phyloP scores from a whole-genome alignment of 2,113 vertebrate genomes.

The Leucopsar rothschildi region DNA sequence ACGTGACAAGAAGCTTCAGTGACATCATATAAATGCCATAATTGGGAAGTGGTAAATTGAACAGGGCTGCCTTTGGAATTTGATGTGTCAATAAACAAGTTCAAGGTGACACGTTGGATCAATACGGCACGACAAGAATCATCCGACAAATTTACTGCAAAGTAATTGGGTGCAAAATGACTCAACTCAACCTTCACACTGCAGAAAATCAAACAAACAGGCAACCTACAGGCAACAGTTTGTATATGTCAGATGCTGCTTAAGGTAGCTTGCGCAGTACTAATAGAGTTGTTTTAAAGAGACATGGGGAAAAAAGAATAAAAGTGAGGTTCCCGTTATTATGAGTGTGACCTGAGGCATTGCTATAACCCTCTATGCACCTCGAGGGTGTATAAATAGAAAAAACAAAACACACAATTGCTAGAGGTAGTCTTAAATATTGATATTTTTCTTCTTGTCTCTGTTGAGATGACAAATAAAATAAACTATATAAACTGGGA shows the following conservation, averaged over 20 bases:
- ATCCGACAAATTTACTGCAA: conserved; percentile 98
- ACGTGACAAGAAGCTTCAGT: conserved; percentile 83
- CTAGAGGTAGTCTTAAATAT: conserved; percentile 62
- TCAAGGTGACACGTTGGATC: conserved; percentile 99
- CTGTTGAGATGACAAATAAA: conserved; percentile 46
- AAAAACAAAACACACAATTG: conserved; percentile 34
- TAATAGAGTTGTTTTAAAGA: conserved; percentile 71
- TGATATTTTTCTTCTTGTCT: conserved; percentile 59
- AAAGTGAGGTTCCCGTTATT: not conserved
- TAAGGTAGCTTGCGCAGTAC: conserved; percentile 67
- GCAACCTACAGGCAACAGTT: conserved; percentile 73
- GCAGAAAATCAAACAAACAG: conserved; percentile 78
- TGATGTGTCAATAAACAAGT: conserved; percentile 99
- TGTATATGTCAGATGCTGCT: conserved; percentile 78
- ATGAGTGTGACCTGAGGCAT: conserved; percentile 24
- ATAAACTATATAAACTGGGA: not conserved
- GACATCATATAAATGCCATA: conserved; percentile 99
- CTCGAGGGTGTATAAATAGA: conserved; percentile 12
- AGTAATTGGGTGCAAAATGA: conserved; percentile 97
- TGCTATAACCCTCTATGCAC: conserved; percentile 25
- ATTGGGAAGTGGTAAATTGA: conserved; percentile 97
- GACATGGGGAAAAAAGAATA: not conserved
- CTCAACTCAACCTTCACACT: conserved; percentile 88
- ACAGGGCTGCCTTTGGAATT: conserved; percentile 81
- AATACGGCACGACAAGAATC: conserved; percentile 96